phyloP scores from a whole-genome alignment of 2,888 invertebrate genomes.

The Diaperis boleti region DNA sequence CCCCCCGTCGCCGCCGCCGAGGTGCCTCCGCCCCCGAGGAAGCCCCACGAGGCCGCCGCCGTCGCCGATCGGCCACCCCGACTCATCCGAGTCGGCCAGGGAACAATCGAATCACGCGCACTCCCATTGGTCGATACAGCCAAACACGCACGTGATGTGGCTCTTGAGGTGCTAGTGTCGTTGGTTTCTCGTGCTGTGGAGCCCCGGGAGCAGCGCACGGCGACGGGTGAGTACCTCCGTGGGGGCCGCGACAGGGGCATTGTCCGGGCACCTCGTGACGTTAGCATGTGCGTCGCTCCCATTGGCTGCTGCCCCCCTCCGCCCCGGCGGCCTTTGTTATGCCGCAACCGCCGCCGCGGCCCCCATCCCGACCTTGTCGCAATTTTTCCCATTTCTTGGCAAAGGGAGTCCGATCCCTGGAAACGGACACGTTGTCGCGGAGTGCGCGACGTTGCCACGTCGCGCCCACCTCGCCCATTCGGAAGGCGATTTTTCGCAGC shows the following conservation, averaged over 20 bases:
- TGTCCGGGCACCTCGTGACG: slow-evolving; percentile 61
- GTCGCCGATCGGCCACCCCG: slow-evolving; percentile 36
- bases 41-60: background rate
- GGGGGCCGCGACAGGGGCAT: slow-evolving; percentile 50
- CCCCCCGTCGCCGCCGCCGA: slow-evolving; percentile 31
- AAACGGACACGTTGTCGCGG: slow-evolving; percentile 53
- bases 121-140: slow-evolving; percentile 60
- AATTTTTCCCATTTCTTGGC: background rate
- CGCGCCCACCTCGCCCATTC: slow-evolving; percentile 36
- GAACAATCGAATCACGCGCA: slow-evolving; percentile 49
- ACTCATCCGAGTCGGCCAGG: slow-evolving; percentile 41
- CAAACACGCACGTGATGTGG: slow-evolving; percentile 55
- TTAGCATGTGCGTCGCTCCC: slow-evolving; percentile 59
- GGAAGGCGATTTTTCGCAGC: background rate
- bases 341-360: background rate
- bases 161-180: slow-evolving; percentile 31
- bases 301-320: slow-evolving; percentile 55
- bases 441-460: slow-evolving; percentile 56
- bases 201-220: background rate
- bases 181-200: slow-evolving; percentile 1
- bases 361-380: background rate
- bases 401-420: slow-evolving; percentile 3
- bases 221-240: background rate
- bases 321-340: slow-evolving; percentile 51
- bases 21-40: slow-evolving; percentile 36